These are phyloP conservation scores for Leucoraja ocellata DNA, from an alignment of 2,797 vertebrate genomes.

Conservation along the genomic window DNA sequence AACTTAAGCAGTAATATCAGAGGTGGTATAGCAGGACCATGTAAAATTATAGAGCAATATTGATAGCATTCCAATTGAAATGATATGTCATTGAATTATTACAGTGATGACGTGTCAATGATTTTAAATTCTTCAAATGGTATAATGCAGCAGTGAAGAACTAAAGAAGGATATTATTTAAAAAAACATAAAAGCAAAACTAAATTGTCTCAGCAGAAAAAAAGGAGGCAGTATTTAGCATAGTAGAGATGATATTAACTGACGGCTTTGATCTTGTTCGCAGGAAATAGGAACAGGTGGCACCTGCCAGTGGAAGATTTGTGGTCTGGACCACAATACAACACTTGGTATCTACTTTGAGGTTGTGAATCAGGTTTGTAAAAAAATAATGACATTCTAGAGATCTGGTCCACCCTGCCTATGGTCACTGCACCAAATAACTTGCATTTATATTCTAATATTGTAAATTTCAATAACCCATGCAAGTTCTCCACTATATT, in stretches of 20 bases:
- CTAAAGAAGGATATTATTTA: not conserved
- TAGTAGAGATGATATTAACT: not conserved
- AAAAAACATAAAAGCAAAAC: not conserved
- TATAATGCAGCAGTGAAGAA: not conserved
- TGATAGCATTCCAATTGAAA: not conserved
- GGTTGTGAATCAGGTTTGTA: conserved; percentile 87
- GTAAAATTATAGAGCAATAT: not conserved
- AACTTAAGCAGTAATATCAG: too few relatives aligned
- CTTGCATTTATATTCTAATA: not conserved
- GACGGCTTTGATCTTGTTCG: conserved; percentile 42
- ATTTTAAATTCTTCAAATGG: not conserved
- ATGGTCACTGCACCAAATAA: not conserved
- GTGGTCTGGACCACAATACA: conserved; percentile 80
- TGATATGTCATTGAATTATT: not conserved
- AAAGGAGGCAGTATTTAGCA: not conserved
- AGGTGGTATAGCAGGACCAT: not conserved
- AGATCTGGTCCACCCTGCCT: not conserved
- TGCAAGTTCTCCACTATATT: not conserved
- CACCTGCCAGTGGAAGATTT: conserved; percentile 95
- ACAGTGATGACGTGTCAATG: not conserved
- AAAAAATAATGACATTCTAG: not conserved
- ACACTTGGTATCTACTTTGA: conserved; percentile 90
- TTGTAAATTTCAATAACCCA: not conserved
- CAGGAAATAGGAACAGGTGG: conserved; percentile 94
- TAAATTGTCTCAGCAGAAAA: not conserved